These are phyloP conservation scores for Agrotis exclamationis DNA, from an alignment of 2,888 invertebrate genomes.

Conservation along the genomic window DNA sequence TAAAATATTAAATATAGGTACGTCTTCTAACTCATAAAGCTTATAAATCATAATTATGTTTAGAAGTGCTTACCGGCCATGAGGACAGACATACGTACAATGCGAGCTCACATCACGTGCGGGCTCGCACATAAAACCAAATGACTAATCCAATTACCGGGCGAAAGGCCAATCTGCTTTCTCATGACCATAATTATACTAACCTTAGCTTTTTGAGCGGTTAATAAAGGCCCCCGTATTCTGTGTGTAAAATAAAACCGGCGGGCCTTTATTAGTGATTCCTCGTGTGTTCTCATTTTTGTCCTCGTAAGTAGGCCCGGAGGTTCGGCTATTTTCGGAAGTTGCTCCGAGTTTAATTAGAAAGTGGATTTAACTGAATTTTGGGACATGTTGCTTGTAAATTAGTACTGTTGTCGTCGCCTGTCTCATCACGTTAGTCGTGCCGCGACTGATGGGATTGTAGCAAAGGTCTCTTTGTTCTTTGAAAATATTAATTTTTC, in stretches of 20 bases:
- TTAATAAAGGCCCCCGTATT: conserved; percentile 67
- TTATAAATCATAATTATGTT: conserved; percentile 30
- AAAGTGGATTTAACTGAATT: conserved; percentile 53
- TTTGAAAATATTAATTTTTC: background rate
- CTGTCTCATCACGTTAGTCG: conserved; percentile 10
- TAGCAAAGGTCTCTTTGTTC: background rate
- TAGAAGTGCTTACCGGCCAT: background rate
- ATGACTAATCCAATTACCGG: conserved; percentile 67
- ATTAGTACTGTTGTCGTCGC: conserved; percentile 37
- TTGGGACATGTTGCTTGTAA: conserved; percentile 23
- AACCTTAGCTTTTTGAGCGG: conserved; percentile 71
- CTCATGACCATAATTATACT: conserved; percentile 74
- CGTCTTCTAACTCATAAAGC: conserved; percentile 1
- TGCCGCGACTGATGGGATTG: background rate
- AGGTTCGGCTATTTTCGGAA: conserved; percentile 57
- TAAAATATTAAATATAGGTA: too few species aligned
- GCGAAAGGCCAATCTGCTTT: conserved; percentile 72
- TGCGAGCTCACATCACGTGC: conserved; percentile 54
- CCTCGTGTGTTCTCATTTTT: conserved; percentile 63
- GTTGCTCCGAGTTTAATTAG: conserved; percentile 58
- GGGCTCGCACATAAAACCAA: conserved; percentile 66
- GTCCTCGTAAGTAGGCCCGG: conserved; percentile 46
- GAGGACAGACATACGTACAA: conserved; percentile 10
- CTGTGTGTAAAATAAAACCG: conserved; percentile 66
- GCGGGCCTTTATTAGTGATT: conserved; percentile 66